Evolutionary conservation across 1,140 invertebrate species (phyloP), one percentile per base, ranked within the genome.

Genomic region (Pachyrhynchus sulphureomaculatus): DNA sequence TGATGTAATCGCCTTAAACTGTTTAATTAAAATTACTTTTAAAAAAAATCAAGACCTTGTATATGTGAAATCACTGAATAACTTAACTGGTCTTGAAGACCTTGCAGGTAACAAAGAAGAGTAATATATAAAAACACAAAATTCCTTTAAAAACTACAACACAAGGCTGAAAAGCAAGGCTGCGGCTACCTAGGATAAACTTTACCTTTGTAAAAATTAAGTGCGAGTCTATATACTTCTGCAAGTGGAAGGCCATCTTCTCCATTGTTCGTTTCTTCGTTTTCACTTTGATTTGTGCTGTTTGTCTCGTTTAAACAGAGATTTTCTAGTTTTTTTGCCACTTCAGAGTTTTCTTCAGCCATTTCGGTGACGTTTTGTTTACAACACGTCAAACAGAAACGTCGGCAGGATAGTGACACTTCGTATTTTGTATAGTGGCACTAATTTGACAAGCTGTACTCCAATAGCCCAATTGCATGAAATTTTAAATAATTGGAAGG

Each of bases 191-290:
- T 54, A 47, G n/a, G 47, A 59, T 49, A 49, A 13, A 64, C 72
- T n/a, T 74, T 82, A 94, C 93, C 92, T 89, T 92, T 94, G 71
- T 93, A 95, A 78, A 95, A 95, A 70, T 82, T 85, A 20, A 94
- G 76, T 17, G 90, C 90, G 57, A 95, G 82, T 78, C 88, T 88
- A 76, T 94, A 95, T n/a, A 95, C 83, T 71, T 93, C 90, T 74
- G 82, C 82, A 48, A 90, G 74, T 13, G 84, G 82, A 68, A 92
- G 80, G 17, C 87, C 86, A 65, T 66, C 66, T 51, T 73, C 66
- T 34, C 65, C 21, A 23, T 53, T 60, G 23, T 69, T 56, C 47
- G 54, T 51, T 58, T 44, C 24, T 34, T 23, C 23, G 41, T 29
- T 65, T 32, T 45, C 55, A 21, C 33, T 33, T 18, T 32, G 5